Evolutionary conservation across 1,140 invertebrate genomes (phyloP).

Genomic region (Plutomurus gul): DNA sequence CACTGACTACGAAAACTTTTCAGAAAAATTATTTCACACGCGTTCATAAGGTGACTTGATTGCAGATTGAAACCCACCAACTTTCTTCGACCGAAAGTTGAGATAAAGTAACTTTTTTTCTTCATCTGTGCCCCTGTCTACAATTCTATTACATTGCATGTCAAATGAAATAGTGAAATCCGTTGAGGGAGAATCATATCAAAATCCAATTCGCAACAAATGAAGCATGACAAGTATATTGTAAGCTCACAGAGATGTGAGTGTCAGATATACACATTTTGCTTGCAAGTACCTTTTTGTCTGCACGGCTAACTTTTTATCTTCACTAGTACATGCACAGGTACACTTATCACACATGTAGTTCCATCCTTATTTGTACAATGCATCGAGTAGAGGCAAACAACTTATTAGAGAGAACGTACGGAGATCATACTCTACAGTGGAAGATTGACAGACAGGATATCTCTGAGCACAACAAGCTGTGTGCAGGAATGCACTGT

Average conservation of each 20-base stretch:
- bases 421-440: no score
- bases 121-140: neutral
- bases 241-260: neutral
- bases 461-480: no score
- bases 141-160: neutral
- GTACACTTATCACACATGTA: no score
- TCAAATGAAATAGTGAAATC: slow-evolving; percentile 25
- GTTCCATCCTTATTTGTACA: no score
- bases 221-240: neutral
- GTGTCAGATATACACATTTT: no score
- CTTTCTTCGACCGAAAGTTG: slow-evolving; percentile 2
- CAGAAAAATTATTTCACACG: neutral
- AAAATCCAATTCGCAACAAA: neutral
- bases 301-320: no score
- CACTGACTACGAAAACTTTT: neutral
- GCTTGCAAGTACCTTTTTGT: no score
- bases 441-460: no score
- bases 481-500: no score
- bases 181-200: neutral
- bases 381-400: no score
- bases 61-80: neutral
- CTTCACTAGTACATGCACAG: no score
- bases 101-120: slow-evolving; percentile 8
- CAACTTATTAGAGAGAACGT: no score
- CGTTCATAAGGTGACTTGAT: neutral